These are phyloP conservation scores for Heliconius ismenius DNA, from an alignment of 2,888 invertebrate genomes.

Conservation along the genomic window DNA sequence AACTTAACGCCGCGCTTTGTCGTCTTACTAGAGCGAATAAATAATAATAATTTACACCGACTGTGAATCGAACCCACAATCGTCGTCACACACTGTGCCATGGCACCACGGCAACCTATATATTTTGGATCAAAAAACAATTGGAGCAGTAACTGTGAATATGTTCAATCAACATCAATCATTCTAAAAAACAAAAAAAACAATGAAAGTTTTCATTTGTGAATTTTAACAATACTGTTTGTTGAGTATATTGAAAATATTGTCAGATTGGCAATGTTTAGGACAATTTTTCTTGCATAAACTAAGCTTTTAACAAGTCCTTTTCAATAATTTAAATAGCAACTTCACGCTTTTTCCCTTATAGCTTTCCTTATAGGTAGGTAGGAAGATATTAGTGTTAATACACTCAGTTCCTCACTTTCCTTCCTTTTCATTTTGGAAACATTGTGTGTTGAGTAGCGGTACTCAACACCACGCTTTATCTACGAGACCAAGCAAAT, in stretches of 20 bases:
- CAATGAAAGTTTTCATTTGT: background rate
- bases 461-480: background rate
- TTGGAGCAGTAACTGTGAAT: background rate
- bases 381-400: background rate
- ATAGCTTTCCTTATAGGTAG: too few relatives aligned
- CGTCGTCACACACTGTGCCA: background rate
- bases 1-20: background rate
- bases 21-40: background rate
- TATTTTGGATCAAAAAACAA: background rate
- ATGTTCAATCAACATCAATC: background rate
- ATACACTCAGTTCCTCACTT: background rate
- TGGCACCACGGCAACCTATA: background rate
- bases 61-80: background rate
- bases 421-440: background rate
- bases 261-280: background rate
- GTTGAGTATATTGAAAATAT: background rate
- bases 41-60: background rate
- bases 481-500: too few relatives aligned
- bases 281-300: background rate
- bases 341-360: background rate
- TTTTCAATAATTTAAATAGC: background rate
- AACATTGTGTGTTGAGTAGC: background rate
- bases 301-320: background rate
- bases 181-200: background rate
- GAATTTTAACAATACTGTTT: background rate